Conservation (phyloP, 1,140 invertebrate genomes). For the Scaptomyza pallida region DNA sequence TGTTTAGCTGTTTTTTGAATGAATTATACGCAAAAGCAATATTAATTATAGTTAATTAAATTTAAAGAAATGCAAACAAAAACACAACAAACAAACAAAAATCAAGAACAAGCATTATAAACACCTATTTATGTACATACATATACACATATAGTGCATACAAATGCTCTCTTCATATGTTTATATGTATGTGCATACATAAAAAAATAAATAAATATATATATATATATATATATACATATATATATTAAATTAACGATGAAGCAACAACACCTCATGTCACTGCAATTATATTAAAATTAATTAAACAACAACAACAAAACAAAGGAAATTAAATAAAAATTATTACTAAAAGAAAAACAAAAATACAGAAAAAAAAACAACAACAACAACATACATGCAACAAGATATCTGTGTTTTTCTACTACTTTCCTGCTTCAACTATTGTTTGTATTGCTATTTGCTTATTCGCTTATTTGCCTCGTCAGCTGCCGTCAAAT, state of each 20-base stretch:
- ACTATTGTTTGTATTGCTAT: slow-evolving; percentile 17
- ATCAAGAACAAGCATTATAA: slow-evolving; percentile 21
- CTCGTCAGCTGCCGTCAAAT: background rate
- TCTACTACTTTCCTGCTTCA: slow-evolving; percentile 61
- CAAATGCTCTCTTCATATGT: slow-evolving; percentile 48
- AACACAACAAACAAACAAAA: slow-evolving; percentile 44
- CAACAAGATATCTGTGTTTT: slow-evolving; percentile 60
- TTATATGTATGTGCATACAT: slow-evolving; percentile 36
- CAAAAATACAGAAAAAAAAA: slow-evolving; percentile 27
- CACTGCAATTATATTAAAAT: slow-evolving; percentile 82
- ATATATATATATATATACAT: slow-evolving; percentile 33
- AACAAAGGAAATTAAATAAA: slow-evolving; percentile 80
- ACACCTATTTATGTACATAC: slow-evolving; percentile 24
- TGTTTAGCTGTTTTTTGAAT: slow-evolving; percentile 80
- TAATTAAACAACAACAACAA: slow-evolving; percentile 80
- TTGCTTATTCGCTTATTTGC: slow-evolving; percentile 13
- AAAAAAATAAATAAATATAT: too few relatives aligned
- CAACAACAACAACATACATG: slow-evolving; percentile 42
- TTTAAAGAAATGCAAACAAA: slow-evolving; percentile 62
- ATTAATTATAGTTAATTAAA: slow-evolving; percentile 83
- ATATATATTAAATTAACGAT: slow-evolving; percentile 73
- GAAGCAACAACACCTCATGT: slow-evolving; percentile 81
- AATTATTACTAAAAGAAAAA: slow-evolving; percentile 77
- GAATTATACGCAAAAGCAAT: slow-evolving; percentile 80
- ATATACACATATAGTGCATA: slow-evolving; percentile 30